Conservation (phyloP, 1,140 invertebrate species). For the Rhagoletis zephyria region DNA sequence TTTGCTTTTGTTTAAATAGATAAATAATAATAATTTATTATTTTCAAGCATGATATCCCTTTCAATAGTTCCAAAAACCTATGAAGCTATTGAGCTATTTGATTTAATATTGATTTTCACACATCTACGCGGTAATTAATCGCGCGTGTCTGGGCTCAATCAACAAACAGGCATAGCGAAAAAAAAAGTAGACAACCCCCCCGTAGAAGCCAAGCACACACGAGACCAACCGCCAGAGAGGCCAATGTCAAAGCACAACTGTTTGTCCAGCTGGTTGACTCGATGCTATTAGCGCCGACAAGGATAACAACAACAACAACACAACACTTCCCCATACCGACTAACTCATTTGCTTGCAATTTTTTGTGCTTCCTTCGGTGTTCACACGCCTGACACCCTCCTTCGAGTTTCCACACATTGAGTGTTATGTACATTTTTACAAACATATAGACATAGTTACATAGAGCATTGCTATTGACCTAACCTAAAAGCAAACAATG, state of each 20-base stretch:
- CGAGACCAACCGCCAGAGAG: neutral
- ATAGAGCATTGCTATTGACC: constrained; percentile 31
- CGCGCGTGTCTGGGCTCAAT: constrained; percentile 28
- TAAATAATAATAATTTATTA: neutral
- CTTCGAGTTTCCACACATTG: neutral
- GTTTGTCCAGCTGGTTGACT: constrained; percentile 14
- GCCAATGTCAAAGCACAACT: neutral
- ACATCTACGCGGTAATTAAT: constrained; percentile 36
- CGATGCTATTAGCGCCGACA: neutral
- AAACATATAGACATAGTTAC: neutral
- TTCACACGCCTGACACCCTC: neutral
- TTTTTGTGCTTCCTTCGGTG: no score
- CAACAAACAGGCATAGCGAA: neutral
- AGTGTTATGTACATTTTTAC: neutral
- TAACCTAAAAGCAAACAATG: constrained; percentile 30
- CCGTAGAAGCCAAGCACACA: neutral
- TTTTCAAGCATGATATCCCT: neutral
- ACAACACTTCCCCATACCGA: neutral
- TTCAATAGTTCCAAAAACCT: neutral
- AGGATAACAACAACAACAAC: neutral
- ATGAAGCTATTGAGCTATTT: neutral
- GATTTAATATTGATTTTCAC: constrained; percentile 47
- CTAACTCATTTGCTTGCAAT: neutral
- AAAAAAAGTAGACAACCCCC: neutral
- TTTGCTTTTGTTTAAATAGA: neutral